Base-by-base conservation (phyloP, 2,888 invertebrate species). In the Diabrotica balteata region DNA sequence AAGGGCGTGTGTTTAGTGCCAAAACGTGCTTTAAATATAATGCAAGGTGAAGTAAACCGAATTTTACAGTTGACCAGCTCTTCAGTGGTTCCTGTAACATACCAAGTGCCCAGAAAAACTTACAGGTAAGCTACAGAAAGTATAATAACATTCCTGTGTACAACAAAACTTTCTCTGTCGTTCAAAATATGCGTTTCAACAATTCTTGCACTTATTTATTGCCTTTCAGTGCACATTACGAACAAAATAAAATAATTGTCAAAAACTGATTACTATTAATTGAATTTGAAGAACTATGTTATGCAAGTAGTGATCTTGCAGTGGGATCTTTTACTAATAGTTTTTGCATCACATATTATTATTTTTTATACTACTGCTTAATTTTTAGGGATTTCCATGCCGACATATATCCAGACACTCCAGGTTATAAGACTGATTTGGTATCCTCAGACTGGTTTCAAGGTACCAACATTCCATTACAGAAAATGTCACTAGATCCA, bases 11-110 rank as follows among this genome's bases (percentile, higher is more conserved):
- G 96, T 77, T 83, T 97, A 71, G 93, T 97, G 57, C 95, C 97
- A 7, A 98, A 98, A 86, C 87, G 96, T 67, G 95, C 95, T 0
- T 85, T 98, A 50, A 91, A 93, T 77, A 95, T 97, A n/a, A 98
- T 98, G 97, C 93, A 95, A 76, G 97, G 96, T 0, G 98, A 98
- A 85, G 97, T 98, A 6, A 96, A 97, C 85, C 86, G 97, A 73
- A 88, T 98, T 57, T 86, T 97, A 64, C 94, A 97, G 80, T 86
- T 98, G 66, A 92, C 95, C 6, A 92, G 95, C 65, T 90, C 91
- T 66, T 90, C 93, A 73, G 94, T 98, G 53, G 91, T 96, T 79
- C 97, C 97, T 17, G 92, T 97, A 72, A 96, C 95, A 86, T 98
- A 97, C 85, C 95, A 96, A 85, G 84, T 84, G 71, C 84, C 84